Evolutionary conservation across 2,888 invertebrate species (phyloP).

Genomic region (Calameuta pallipes): DNA sequence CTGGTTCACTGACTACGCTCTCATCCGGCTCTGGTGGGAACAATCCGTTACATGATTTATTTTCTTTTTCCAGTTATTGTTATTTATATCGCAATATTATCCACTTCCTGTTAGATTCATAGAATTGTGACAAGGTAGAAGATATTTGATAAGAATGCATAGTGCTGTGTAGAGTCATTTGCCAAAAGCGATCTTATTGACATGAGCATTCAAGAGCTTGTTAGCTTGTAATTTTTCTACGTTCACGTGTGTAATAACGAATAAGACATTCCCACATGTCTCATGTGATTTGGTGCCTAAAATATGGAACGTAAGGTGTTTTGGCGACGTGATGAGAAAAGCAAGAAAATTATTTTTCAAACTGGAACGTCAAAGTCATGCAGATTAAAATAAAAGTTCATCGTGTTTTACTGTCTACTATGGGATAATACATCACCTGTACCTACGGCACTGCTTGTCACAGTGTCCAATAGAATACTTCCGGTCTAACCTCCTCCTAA

Average conservation of each 20-base stretch:
- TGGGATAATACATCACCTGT: background rate
- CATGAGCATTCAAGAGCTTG: background rate
- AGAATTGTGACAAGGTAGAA: background rate
- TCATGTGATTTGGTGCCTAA: background rate
- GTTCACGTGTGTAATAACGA: background rate
- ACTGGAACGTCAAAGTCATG: background rate
- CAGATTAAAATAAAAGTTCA: background rate
- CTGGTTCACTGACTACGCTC: conserved; percentile 64
- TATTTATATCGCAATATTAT: background rate
- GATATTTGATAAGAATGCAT: background rate
- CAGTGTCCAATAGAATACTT: background rate
- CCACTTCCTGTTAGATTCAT: background rate
- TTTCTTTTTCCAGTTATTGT: background rate
- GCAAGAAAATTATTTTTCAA: background rate
- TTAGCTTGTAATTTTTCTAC: background rate
- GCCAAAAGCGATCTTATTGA: background rate
- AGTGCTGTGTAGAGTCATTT: background rate
- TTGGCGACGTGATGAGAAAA: background rate
- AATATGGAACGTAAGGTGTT: background rate
- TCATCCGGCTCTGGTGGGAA: conserved; percentile 66
- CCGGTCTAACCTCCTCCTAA: background rate
- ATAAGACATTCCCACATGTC: background rate
- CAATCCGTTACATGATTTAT: conserved; percentile 3
- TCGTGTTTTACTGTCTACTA: background rate
- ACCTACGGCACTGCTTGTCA: background rate